Conservation (phyloP, 2,888 invertebrate genomes). For the Odontomyia ornata region DNA sequence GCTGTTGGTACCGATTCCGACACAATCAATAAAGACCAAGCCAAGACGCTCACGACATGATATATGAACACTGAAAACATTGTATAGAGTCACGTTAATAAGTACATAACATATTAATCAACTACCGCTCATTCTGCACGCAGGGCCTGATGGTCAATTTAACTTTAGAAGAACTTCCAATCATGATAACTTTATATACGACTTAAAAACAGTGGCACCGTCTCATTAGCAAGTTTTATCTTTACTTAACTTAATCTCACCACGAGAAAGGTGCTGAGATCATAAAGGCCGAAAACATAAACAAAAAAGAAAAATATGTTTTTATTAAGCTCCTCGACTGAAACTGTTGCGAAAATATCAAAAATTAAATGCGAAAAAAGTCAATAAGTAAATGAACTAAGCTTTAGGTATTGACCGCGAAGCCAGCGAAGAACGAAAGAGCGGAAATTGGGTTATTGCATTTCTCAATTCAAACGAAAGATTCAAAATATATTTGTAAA, state of each 20-base stretch:
- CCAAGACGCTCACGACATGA: neutral
- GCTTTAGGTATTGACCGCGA: neutral
- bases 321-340: neutral
- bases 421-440: neutral
- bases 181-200: conserved; percentile 27
- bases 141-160: conserved; percentile 3
- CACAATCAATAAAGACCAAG: neutral
- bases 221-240: neutral
- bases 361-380: neutral
- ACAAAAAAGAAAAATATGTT: neutral
- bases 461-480: neutral
- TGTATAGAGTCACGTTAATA: neutral
- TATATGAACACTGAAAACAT: neutral
- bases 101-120: neutral
- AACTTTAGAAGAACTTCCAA: conserved; percentile 2
- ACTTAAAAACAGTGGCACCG: neutral
- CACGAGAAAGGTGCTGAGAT: neutral
- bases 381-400: neutral
- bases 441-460: conserved; percentile 19
- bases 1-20: conserved; percentile 4
- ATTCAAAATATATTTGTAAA: neutral
- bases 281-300: neutral
- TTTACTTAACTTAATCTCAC: neutral
- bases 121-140: neutral
- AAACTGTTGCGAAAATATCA: neutral